Evolutionary conservation across 2,797 vertebrate species (phyloP), one percentile per base, ranked within the genome.

Genomic region (Anomalospiza imberbis): DNA sequence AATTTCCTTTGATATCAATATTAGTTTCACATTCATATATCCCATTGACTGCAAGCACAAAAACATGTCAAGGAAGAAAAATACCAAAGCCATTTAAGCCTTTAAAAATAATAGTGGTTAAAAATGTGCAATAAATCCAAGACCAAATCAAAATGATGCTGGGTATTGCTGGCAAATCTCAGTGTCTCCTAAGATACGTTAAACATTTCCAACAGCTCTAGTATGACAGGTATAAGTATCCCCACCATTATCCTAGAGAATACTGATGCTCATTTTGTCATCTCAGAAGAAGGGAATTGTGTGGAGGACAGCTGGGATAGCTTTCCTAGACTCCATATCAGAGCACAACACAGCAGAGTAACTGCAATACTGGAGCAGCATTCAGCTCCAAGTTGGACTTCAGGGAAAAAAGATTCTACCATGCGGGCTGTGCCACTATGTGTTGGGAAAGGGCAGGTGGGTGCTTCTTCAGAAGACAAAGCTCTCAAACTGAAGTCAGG

Each of bases 351-450:
- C 18, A 55, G 26, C 40, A 68, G 38, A 65, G 29, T 17, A n/a
- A 24, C n/a, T 31, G 32, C 1, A 1, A 6, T 0, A 1, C 47
- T 36, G 45, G n/a, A 63, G 62, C 1, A 1, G 13, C 31, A 26
- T 62, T 58, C 51, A 55, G 17, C 44, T 76, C 38, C 2, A 1
- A 75, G 58, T 6, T 48, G 55, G 48, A 31, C 44, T 58, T 70
- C 18, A 51, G 65, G 6, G 51, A 75, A 72, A 14, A 2, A 11
- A 6, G 22, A 14, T 34, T 47, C 6, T 57, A 8, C 36, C 4
- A 1, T 2, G 1, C 17, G 9, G 53, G 32, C 57, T 80, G 45
- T 77, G 44, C 47, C 10, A 3, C 22, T 5, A 3, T 26, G 21
- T 31, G 10, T 16, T 53, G 50, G 54, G 73, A 80, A 72, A 58